Evolutionary conservation across 2,888 invertebrate species (phyloP), one percentile per base, ranked within the genome.

Genomic region (Leucophenga maculata): DNA sequence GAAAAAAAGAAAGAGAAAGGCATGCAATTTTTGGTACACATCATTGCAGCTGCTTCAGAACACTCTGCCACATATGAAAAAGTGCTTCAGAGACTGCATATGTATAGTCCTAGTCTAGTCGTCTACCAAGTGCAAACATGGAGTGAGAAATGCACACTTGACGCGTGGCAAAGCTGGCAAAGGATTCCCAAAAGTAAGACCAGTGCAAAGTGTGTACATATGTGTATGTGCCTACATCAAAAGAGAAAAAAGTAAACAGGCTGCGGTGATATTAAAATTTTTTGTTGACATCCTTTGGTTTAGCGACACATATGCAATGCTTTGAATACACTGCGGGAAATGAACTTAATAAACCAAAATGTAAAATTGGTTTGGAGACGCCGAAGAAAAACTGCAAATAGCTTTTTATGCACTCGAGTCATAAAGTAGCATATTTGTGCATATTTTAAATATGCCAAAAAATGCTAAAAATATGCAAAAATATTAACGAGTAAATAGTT

Each of bases 231-330:
- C 6, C 18, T 32, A 6, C 16, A 26, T 39, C 60, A 39, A 60
- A 60, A 60, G 60, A 26, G 26, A 26, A 55, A 55, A 44, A 18
- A 39, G 39, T 39, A 39, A 39, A 39, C 18, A 64, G 26, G 32
- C 16, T 64, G 62, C 46, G 76, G 79, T 75, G 78, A 79, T 81
- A 81, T 80, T 81, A 80, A 79, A 77, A 79, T 81, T 79, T 54
- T 80, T 74, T 81, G 80, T 80, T 80, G 82, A 80, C 80, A 80
- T 81, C 77, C 72, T 81, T 77, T 75, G 73, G 73, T 70, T 71
- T 65, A 39, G 11, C 39, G 39, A 50, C 50, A 50, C 50, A 50
- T 50, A 50, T 50, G 50, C 16, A 48, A 52, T 26, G 44, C 44
- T 60, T 52, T 39, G 8, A 39, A 39, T 39, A 39, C 39, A 39